Conservation (phyloP, 2,888 invertebrate species). For the Pediacus dermestoides region DNA sequence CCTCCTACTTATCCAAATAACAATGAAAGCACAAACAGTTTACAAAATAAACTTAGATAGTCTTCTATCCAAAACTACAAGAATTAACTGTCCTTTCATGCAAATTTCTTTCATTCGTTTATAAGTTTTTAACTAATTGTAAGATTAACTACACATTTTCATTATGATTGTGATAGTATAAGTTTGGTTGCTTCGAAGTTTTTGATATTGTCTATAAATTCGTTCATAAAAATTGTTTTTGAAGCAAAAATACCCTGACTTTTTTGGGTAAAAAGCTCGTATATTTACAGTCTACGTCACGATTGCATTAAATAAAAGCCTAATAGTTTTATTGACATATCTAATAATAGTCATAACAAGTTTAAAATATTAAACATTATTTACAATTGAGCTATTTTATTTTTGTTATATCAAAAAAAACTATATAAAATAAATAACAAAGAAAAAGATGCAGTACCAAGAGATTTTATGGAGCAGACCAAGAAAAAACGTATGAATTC, state of each 20-base stretch:
- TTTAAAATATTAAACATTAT: conserved; percentile 2
- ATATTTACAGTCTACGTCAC: conserved; percentile 16
- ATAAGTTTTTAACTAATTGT: conserved; percentile 10
- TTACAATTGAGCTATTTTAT: conserved; percentile 22
- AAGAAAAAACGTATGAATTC: too few species aligned
- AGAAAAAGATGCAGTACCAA: too few species aligned
- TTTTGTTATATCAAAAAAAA: too few species aligned
- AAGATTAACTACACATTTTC: conserved; percentile 7
- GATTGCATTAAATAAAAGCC: not conserved
- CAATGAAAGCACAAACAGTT: conserved; percentile 51
- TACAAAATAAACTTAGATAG: conserved; percentile 53
- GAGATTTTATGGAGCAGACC: too few species aligned
- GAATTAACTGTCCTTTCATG: conserved; percentile 13
- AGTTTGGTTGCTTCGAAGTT: too few species aligned
- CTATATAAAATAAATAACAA: too few species aligned
- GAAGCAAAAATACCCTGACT: conserved; percentile 12
- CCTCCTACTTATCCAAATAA: conserved; percentile 51
- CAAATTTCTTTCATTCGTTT: conserved; percentile 7
- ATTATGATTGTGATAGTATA: conserved; percentile 28
- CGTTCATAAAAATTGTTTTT: conserved; percentile 28
- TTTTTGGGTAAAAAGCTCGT: conserved; percentile 9
- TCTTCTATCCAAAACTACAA: conserved; percentile 32
- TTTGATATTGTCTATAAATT: conserved; percentile 44
- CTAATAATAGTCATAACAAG: not conserved
- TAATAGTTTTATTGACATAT: not conserved